Evolutionary conservation across 1,140 invertebrate genomes (phyloP).

Genomic region (Harpegnathos saltator): DNA sequence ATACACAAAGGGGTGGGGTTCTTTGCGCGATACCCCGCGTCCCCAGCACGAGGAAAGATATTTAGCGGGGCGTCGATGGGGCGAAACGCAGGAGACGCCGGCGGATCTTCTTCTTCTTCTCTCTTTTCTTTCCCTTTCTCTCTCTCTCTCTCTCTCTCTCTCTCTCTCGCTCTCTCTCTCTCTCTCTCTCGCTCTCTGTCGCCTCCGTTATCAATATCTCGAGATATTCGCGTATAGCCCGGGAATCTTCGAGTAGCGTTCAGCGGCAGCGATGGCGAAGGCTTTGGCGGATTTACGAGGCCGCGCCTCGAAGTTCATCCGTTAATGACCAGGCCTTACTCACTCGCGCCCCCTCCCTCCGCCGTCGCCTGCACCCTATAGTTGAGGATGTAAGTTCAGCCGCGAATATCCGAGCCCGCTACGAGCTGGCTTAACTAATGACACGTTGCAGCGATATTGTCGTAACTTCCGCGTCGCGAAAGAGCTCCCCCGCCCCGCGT

Average conservation of each 20-base stretch:
- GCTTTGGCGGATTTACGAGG: slow-evolving; percentile 50
- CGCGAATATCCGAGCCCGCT: slow-evolving; percentile 36
- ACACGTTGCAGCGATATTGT: slow-evolving; percentile 49
- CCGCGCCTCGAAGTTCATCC: slow-evolving; percentile 52
- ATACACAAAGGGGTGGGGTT: neutral
- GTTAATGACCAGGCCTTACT: slow-evolving; percentile 51
- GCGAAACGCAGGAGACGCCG: slow-evolving; percentile 36
- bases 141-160: slow-evolving; percentile 4
- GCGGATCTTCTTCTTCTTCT: too few relatives aligned
- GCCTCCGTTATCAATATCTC: slow-evolving; percentile 52
- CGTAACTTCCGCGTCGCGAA: slow-evolving; percentile 25
- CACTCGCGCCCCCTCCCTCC: neutral
- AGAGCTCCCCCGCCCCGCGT: neutral
- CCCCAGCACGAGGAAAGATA: slow-evolving; percentile 3
- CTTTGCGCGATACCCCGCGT: slow-evolving; percentile 32
- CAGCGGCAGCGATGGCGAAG: neutral
- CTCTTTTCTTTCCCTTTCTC: neutral
- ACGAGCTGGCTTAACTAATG: slow-evolving; percentile 49
- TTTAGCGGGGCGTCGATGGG: slow-evolving; percentile 44
- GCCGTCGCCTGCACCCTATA: neutral
- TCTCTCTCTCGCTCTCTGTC: neutral
- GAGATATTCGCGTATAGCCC: slow-evolving; percentile 31
- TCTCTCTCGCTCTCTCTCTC: slow-evolving; percentile 1
- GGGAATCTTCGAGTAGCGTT: slow-evolving; percentile 4
- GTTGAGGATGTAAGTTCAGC: slow-evolving; percentile 20